Percentiles rank a stretch among this genome's conserved stretches.
Conservation (phyloP, 2,888 invertebrate species). For the Brachypterus glaber region DNA sequence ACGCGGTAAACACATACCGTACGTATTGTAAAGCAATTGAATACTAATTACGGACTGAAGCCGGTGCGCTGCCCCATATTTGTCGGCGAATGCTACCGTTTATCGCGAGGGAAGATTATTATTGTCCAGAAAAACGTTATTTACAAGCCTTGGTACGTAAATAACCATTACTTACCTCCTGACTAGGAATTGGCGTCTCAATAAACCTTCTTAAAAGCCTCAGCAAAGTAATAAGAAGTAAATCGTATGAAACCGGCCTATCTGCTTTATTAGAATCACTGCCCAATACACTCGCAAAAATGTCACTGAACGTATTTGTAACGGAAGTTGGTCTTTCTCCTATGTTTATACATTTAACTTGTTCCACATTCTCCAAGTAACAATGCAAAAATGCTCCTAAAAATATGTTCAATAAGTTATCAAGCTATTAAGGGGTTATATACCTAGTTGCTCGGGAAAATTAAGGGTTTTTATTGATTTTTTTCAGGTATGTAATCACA, state of each 20-base stretch:
- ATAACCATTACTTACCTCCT: slow-evolving; percentile 26
- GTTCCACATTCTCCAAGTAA: slow-evolving; percentile 47
- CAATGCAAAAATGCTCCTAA: slow-evolving; percentile 41
- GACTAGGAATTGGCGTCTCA: slow-evolving; percentile 50
- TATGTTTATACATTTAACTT: slow-evolving; percentile 47
- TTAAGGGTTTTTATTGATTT: too few relatives aligned
- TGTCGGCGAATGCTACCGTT: too few relatives aligned
- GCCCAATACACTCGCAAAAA: slow-evolving; percentile 65
- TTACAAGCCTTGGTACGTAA: too few relatives aligned
- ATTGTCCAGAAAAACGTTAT: too few relatives aligned
- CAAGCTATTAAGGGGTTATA: too few relatives aligned
- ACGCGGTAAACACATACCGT: too few relatives aligned
- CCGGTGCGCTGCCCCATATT: too few relatives aligned
- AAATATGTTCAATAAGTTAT: slow-evolving; percentile 7
- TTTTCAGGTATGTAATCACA: too few relatives aligned
- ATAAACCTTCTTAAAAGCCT: slow-evolving; percentile 53
- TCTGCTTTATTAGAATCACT: slow-evolving; percentile 52
- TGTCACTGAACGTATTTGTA: slow-evolving; percentile 58
- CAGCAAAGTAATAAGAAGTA: slow-evolving; percentile 60
- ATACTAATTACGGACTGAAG: too few relatives aligned
- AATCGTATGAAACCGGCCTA: slow-evolving; percentile 60
- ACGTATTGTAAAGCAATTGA: too few relatives aligned
- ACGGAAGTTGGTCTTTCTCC: slow-evolving; percentile 44
- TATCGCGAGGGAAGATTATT: too few relatives aligned
- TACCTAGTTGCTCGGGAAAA: too few relatives aligned